phyloP scores from a whole-genome alignment of 2,888 invertebrate genomes.

The Psylliodes chrysocephalus region DNA sequence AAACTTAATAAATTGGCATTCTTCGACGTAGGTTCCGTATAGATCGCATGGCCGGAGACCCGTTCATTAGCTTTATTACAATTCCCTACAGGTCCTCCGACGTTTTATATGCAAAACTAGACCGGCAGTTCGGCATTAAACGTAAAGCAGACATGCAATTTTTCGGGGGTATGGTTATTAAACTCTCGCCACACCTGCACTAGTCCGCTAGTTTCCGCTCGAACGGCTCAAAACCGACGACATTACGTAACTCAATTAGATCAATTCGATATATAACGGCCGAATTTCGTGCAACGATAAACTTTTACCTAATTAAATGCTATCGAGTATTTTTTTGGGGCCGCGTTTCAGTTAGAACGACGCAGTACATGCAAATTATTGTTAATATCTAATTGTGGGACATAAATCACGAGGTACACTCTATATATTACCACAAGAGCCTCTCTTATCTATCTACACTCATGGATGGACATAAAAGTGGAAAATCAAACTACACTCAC shows the following conservation, averaged over 20 bases:
- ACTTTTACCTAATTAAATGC: slow-evolving; percentile 32
- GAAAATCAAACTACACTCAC: too few species aligned
- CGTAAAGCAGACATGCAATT: slow-evolving; percentile 17
- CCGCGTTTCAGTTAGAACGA: too few species aligned
- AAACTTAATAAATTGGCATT: too few species aligned
- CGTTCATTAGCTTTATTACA: neutral
- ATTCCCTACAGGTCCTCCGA: neutral
- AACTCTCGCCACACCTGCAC: slow-evolving; percentile 27
- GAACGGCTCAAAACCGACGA: slow-evolving; percentile 27
- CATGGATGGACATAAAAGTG: too few species aligned
- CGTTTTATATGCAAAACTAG: slow-evolving; percentile 8
- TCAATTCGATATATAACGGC: slow-evolving; percentile 29
- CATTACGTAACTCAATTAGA: slow-evolving; percentile 35
- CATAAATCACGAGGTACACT: too few species aligned
- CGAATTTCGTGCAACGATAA: slow-evolving; percentile 34
- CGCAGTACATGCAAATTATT: too few species aligned
- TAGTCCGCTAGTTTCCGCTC: slow-evolving; percentile 16
- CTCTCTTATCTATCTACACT: too few species aligned
- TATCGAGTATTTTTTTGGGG: slow-evolving; percentile 24
- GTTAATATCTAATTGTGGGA: too few species aligned
- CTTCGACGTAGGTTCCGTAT: too few species aligned
- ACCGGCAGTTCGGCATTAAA: neutral
- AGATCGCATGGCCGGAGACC: neutral
- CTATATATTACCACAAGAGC: too few species aligned
- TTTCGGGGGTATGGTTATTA: slow-evolving; percentile 20